These are phyloP conservation scores for Brachylomia viminalis DNA, from an alignment of 2,888 invertebrate species.

Conservation along the genomic window DNA sequence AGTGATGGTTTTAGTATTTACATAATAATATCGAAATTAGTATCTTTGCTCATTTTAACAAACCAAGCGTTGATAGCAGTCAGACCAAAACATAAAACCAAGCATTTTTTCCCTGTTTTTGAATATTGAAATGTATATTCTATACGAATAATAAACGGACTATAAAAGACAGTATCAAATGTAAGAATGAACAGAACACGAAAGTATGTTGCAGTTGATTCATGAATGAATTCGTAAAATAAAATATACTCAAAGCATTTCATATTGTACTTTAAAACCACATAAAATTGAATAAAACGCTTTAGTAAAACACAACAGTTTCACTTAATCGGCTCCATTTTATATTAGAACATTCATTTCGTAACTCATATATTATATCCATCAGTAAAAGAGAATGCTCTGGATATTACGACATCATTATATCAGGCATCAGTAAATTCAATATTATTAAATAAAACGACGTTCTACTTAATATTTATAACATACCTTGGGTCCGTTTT, in stretches of 20 bases:
- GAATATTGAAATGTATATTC: background rate
- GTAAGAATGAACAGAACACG: constrained; percentile 4
- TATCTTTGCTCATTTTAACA: background rate
- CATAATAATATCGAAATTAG: background rate
- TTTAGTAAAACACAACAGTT: constrained; percentile 14
- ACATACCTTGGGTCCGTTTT: constrained; percentile 70
- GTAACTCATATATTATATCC: constrained; percentile 47
- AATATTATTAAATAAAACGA: constrained; percentile 23
- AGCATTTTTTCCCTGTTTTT: background rate
- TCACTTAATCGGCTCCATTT: constrained; percentile 47
- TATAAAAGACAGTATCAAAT: background rate
- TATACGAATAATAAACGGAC: background rate
- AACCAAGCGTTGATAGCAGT: background rate
- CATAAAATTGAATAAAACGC: background rate
- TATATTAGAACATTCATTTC: constrained; percentile 47
- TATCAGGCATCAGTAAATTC: constrained; percentile 29
- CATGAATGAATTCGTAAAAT: constrained; percentile 11
- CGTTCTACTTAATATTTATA: constrained; percentile 21
- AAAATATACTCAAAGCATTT: background rate
- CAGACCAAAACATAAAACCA: background rate
- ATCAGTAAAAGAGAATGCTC: constrained; percentile 49
- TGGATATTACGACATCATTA: constrained; percentile 65
- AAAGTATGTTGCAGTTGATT: background rate
- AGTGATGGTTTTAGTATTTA: background rate
- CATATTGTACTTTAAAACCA: background rate